These are phyloP conservation scores for Hystrix cristata DNA, from an alignment of 2,113 vertebrate genomes.

Conservation along the genomic window DNA sequence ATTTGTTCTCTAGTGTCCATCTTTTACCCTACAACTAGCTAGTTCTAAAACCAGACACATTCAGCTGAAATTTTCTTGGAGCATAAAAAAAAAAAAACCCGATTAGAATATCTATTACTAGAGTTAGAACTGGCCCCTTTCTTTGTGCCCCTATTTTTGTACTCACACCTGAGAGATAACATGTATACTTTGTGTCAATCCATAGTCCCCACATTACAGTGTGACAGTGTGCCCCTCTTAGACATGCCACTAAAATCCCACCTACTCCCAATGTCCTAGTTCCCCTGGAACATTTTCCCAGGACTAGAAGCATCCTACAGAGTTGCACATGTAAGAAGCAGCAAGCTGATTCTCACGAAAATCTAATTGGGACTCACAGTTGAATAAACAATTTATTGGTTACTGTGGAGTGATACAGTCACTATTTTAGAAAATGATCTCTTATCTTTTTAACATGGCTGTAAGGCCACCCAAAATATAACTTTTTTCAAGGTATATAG, in stretches of 20 bases:
- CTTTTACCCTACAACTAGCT: background rate
- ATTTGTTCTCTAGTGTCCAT: background rate
- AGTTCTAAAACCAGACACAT: constrained; percentile 3
- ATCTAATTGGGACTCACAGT: background rate
- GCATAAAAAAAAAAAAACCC: background rate
- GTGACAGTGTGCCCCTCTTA: too few species aligned
- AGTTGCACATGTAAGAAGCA: too few species aligned
- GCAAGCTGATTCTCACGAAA: background rate
- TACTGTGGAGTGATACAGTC: background rate
- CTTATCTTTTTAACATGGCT: background rate
- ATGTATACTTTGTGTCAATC: too few species aligned
- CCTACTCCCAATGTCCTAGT: accelerated
- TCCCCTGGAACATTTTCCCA: background rate
- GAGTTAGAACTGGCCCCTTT: background rate
- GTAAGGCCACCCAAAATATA: background rate
- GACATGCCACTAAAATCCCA: background rate
- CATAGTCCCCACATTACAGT: too few species aligned
- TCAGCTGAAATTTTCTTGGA: background rate
- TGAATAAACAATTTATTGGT: background rate
- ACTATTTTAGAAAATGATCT: background rate
- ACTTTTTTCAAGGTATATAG: background rate
- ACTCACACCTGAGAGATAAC: too few species aligned
- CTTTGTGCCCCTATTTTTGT: background rate
- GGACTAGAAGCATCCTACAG: background rate
- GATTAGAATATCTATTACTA: background rate